A percentile compares a stretch with the other conserved stretches of the same genome.
Evolutionary conservation across 2,113 vertebrate genomes (phyloP).

Genomic region (Grus americana): DNA sequence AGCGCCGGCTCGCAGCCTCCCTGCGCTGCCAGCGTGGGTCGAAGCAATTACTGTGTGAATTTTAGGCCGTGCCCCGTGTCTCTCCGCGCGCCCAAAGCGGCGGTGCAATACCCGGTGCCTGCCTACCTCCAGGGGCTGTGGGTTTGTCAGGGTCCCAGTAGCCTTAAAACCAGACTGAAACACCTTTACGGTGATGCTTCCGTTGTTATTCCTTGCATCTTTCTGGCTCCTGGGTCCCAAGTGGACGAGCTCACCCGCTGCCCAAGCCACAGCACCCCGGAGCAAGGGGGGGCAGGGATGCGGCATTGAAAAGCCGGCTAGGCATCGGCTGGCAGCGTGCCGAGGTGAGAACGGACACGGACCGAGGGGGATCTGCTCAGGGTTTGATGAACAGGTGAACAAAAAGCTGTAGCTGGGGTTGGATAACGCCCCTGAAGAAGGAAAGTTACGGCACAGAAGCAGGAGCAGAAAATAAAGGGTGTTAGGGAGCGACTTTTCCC

Average conservation of each 20-base stretch:
- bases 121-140: too few species aligned
- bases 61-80: background rate
- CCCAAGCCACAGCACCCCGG: fast-evolving
- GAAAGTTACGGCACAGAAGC: too few species aligned
- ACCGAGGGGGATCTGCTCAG: background rate
- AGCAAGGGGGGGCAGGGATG: background rate
- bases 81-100: background rate
- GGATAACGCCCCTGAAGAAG: background rate
- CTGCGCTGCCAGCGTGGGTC: too few species aligned
- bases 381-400: background rate
- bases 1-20: background rate
- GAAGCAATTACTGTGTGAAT: background rate
- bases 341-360: fast-evolving
- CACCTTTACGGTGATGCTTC: background rate
- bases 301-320: background rate
- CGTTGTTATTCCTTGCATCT: background rate
- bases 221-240: background rate
- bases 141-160: background rate
- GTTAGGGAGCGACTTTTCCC: background rate
- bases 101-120: too few species aligned
- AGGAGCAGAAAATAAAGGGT: background rate
- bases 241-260: background rate
- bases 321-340: fast-evolving
- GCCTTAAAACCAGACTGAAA: background rate
- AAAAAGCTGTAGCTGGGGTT: background rate